phyloP scores from a whole-genome alignment of 1,140 invertebrate species.

The Tetramorium simillimum region DNA sequence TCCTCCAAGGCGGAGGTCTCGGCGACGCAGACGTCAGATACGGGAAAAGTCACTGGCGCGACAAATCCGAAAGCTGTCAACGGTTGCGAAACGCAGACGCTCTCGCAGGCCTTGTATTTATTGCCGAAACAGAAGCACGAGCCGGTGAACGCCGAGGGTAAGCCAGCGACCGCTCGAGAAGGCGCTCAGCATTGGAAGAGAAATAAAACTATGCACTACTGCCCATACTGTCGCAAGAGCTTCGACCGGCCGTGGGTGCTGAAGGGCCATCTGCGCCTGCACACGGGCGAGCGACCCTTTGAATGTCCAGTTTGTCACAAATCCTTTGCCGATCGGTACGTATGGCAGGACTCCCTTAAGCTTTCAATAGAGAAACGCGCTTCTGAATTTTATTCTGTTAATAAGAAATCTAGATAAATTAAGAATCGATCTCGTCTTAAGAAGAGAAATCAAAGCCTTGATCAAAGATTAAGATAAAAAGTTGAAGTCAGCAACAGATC shows the following conservation, averaged over 20 bases:
- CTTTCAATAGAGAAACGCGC: neutral
- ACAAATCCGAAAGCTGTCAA: slow-evolving; percentile 2
- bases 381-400: neutral
- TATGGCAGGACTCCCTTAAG: neutral
- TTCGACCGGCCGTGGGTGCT: slow-evolving; percentile 89
- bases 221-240: slow-evolving; percentile 85
- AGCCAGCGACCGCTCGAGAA: slow-evolving; percentile 21
- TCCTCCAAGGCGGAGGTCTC: neutral
- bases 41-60: neutral
- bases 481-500: too few species aligned
- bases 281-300: slow-evolving; percentile 90
- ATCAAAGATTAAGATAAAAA: neutral
- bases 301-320: slow-evolving; percentile 89
- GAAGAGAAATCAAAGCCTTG: neutral
- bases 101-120: slow-evolving; percentile 54
- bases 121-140: slow-evolving; percentile 60
- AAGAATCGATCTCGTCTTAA: neutral
- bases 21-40: neutral
- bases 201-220: slow-evolving; percentile 82
- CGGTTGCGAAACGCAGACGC: slow-evolving; percentile 36
- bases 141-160: slow-evolving; percentile 16
- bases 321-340: slow-evolving; percentile 91
- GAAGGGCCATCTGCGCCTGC: slow-evolving; percentile 89
- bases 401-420: neutral
- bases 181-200: slow-evolving; percentile 78